Evolutionary conservation across 2,797 vertebrate species (phyloP).

Genomic region (Tapera naevia): DNA sequence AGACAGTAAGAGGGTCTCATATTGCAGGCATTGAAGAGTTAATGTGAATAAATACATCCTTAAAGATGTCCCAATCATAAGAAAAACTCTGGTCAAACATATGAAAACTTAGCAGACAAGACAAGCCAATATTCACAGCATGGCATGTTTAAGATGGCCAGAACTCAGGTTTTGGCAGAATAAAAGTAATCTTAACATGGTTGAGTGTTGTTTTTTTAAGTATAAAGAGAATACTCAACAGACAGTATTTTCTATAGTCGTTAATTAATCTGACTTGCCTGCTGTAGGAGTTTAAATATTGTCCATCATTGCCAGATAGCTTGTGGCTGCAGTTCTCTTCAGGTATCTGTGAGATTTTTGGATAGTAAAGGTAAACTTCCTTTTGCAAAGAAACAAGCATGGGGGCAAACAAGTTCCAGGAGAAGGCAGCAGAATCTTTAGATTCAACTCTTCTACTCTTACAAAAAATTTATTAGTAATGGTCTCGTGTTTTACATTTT

Average conservation of each 20-base stretch:
- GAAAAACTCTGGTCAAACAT: background rate
- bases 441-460: background rate
- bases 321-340: background rate
- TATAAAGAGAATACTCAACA: background rate
- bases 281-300: background rate
- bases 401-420: background rate
- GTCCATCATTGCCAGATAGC: background rate
- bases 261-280: background rate
- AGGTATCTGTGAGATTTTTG: background rate
- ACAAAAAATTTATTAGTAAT: background rate
- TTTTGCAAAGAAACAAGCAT: background rate
- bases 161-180: background rate
- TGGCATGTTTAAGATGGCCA: background rate
- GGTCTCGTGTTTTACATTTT: background rate
- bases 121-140: rapidly evolving
- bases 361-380: background rate
- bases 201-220: background rate
- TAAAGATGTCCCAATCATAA: background rate
- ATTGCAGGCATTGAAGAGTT: background rate
- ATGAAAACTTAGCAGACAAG: background rate
- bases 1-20: rapidly evolving
- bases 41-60: background rate
- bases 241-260: background rate
- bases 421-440: background rate
- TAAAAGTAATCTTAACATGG: background rate